phyloP scores from a whole-genome alignment of 2,797 vertebrate genomes.

The Leptodon cayanensis region DNA sequence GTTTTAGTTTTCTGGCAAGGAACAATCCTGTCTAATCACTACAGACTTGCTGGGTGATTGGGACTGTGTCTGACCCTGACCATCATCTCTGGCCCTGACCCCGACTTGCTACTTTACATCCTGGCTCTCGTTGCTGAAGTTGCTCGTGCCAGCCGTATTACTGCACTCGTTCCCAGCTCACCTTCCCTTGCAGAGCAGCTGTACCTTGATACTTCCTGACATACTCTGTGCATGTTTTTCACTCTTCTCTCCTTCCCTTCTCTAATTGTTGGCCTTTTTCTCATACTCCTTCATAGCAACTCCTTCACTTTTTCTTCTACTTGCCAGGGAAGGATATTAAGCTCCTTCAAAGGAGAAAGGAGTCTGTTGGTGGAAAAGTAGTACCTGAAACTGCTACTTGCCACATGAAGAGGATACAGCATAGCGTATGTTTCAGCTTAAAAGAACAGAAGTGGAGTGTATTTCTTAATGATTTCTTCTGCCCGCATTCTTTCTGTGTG shows the following conservation, averaged over 20 bases:
- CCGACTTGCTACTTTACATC: not conserved
- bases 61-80: not conserved
- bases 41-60: not conserved
- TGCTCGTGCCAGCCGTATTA: not conserved
- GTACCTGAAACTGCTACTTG: not conserved
- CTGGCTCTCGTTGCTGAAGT: not conserved
- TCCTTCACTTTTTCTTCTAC: not conserved
- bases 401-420: not conserved
- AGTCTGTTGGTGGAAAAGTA: not conserved
- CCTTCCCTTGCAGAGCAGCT: not conserved
- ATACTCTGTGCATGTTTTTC: not conserved
- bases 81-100: not conserved
- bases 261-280: not conserved
- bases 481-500: not conserved
- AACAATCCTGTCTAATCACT: not conserved
- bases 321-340: not conserved
- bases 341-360: not conserved
- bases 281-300: not conserved
- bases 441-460: not conserved
- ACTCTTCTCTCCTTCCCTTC: not conserved
- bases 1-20: not conserved
- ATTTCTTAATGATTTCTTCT: not conserved
- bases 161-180: not conserved
- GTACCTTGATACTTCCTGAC: fast-evolving
- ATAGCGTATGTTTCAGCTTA: not conserved